phyloP scores from a whole-genome alignment of 2,797 vertebrate species.

The Alosa sapidissima region DNA sequence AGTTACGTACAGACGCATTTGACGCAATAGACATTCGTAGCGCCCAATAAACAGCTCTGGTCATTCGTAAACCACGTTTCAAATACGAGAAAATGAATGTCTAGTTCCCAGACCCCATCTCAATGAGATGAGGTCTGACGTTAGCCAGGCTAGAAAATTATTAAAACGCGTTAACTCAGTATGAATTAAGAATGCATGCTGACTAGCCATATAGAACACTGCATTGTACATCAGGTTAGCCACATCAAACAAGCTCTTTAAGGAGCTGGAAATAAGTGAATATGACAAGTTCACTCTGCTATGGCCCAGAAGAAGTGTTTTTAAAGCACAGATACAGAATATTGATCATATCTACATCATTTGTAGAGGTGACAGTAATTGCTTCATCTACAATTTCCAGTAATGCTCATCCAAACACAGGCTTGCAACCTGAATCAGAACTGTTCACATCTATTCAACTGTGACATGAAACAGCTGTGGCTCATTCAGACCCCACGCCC shows the following conservation, averaged over 20 bases:
- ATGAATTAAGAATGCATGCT: too few species aligned
- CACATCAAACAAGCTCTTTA: background rate
- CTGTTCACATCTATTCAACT: conserved; percentile 16
- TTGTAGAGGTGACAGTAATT: background rate
- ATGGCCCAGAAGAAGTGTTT: background rate
- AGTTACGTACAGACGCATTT: too few species aligned
- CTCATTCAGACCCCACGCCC: background rate
- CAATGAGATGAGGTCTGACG: too few species aligned
- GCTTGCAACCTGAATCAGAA: background rate
- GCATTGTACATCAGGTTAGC: background rate
- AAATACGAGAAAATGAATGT: too few species aligned
- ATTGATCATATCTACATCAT: conserved; percentile 1
- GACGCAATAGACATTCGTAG: too few species aligned
- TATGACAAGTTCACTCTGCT: background rate
- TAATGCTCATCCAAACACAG: background rate
- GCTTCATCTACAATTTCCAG: background rate
- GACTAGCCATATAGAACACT: background rate
- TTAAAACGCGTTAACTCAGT: background rate
- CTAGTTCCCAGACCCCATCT: too few species aligned
- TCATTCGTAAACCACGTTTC: too few species aligned
- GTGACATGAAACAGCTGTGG: conserved; percentile 19
- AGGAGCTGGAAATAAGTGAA: background rate
- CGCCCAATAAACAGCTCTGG: too few species aligned
- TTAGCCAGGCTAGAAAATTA: background rate
- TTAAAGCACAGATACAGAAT: background rate